These are phyloP conservation scores for Bhutanitis thaidina DNA, from an alignment of 2,888 invertebrate species.

Conservation along the genomic window DNA sequence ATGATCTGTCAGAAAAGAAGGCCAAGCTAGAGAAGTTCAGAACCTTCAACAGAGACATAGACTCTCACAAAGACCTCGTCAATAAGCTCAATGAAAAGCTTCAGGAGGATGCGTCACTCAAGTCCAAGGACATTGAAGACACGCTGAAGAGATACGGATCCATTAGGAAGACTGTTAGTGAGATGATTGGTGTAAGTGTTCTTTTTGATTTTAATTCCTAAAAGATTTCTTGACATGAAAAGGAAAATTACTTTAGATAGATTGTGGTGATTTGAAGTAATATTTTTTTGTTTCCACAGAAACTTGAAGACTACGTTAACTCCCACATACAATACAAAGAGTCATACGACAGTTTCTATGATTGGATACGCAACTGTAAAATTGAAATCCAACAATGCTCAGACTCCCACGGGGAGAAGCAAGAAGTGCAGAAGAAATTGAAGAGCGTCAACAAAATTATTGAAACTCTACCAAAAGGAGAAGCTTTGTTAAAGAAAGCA, in stretches of 20 bases:
- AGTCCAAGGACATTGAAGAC: slow-evolving; percentile 84
- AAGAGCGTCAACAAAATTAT: slow-evolving; percentile 86
- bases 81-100: slow-evolving; percentile 88
- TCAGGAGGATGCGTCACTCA: slow-evolving; percentile 83
- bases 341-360: slow-evolving; percentile 88
- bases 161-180: slow-evolving; percentile 82
- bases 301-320: slow-evolving; percentile 89
- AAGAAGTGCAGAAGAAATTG: slow-evolving; percentile 87
- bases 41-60: slow-evolving; percentile 89
- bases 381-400: slow-evolving; percentile 91
- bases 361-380: slow-evolving; percentile 90
- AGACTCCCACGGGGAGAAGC: slow-evolving; percentile 93
- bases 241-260: no score
- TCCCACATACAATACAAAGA: slow-evolving; percentile 94
- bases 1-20: slow-evolving; percentile 94
- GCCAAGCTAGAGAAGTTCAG: slow-evolving; percentile 93
- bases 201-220: no score
- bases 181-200: slow-evolving; percentile 81
- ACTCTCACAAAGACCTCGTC: slow-evolving; percentile 87
- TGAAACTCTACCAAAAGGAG: slow-evolving; percentile 84
- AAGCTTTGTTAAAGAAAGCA: slow-evolving; percentile 85
- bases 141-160: slow-evolving; percentile 86
- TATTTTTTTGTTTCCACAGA: slow-evolving; percentile 47
- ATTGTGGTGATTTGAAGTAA: no score
- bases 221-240: no score